phyloP scores from a whole-genome alignment of 2,113 vertebrate genomes.

The Galemys pyrenaicus region DNA sequence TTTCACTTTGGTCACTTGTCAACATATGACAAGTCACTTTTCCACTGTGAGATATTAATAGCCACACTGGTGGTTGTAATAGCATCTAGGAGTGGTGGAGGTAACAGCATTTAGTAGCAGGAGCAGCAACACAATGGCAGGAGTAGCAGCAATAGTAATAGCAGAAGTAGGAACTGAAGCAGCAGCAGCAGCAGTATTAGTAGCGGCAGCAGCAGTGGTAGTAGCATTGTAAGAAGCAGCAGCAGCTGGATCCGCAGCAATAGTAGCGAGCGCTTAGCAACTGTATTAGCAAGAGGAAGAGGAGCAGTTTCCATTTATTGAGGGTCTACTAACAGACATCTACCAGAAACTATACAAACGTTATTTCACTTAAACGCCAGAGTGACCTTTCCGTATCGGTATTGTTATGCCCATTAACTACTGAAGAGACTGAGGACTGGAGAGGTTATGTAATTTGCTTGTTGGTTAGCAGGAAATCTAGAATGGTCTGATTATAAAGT shows the following conservation, averaged over 20 bases:
- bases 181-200: rapidly evolving
- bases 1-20: constrained; percentile 10
- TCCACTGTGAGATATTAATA: not conserved
- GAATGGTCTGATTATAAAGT: not conserved
- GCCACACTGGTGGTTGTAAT: not conserved
- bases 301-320: not conserved
- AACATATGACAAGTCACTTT: not conserved
- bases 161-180: not conserved
- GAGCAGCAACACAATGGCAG: not conserved
- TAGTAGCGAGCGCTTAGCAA: not conserved
- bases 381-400: not conserved
- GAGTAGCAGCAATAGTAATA: no score
- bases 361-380: not conserved
- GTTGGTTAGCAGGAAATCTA: constrained; percentile 1
- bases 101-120: not conserved
- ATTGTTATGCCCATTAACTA: not conserved
- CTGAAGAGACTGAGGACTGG: not conserved
- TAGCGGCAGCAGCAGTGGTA: rapidly evolving
- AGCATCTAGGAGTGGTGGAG: not conserved
- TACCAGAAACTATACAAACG: not conserved
- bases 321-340: not conserved
- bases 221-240: no score
- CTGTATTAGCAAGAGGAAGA: not conserved
- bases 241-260: not conserved
- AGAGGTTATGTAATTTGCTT: not conserved